Base-by-base conservation (phyloP, 2,888 invertebrate genomes). In the Andrena minutula region DNA sequence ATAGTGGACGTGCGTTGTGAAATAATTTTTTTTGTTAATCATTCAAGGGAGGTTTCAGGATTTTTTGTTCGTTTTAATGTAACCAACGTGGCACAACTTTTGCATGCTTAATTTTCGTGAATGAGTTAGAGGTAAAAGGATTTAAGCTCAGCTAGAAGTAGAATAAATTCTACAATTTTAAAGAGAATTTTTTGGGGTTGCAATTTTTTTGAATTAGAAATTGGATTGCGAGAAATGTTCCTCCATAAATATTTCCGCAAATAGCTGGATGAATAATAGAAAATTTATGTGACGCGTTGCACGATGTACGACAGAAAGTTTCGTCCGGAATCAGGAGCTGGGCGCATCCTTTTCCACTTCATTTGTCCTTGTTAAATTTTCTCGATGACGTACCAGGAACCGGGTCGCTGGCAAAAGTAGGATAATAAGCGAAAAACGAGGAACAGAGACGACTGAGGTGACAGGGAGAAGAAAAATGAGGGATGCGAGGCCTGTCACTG, bases 361-460 rank as follows among this genome's bases (percentile, higher is more conserved):
- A 80, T 80, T 73, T 69, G 68, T 80, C 69, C 72, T 73, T 60
- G 80, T 75, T 82, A 80, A 80, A 75, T 80, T 75, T 75, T 72
- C 72, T 65, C 81, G 73, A 75, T 80, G 82, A 75, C 72, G 61
- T 56, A 20, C 53, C 49, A 49, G 63, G 30, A 79, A 79, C 56
- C 65, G 79, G 16, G 41, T 47, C 68, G 75, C n/a, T 26, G 41
- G 60, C 26, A 32, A 70, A 79, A 75, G 60, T 63, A 75, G 26
- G 35, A 63, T 49, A 70, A 70, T 65, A 75, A 75, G 51, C 63
- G 66, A 58, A 65, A 65, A 60, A 47, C 28, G 71, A 28, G 7
- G n/a, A 30, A 30, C 23, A 56, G 49, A 58, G 47, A 26, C 20
- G 8, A 0, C 35, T 5, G n/a, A 12, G 20, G 32, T 65, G 69